Evolutionary conservation across 2,888 invertebrate species (phyloP), one percentile per base, ranked within the genome.

Genomic region (Lottia gigantea): DNA sequence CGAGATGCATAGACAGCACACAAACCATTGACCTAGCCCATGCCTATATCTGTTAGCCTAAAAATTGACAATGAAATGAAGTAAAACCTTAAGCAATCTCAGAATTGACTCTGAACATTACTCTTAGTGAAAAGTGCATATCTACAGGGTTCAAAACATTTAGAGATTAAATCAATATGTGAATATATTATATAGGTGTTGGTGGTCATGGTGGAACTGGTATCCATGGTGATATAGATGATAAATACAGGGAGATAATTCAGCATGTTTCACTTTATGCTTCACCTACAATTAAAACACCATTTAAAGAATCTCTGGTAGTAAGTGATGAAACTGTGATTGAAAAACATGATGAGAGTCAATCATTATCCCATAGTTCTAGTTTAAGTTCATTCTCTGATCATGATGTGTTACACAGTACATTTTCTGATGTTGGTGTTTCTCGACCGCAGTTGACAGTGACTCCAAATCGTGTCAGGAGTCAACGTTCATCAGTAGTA

Each of bases 121-220:
- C n/a, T n/a, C n/a, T n/a, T n/a, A n/a, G n/a, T n/a, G n/a, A n/a
- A n/a, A n/a, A n/a, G n/a, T n/a, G n/a, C n/a, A n/a, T n/a, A n/a
- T n/a, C n/a, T n/a, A n/a, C n/a, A n/a, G n/a, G n/a, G n/a, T n/a
- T n/a, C n/a, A n/a, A n/a, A n/a, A n/a, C n/a, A n/a, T n/a, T n/a
- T n/a, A n/a, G n/a, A 19, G 3, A 19, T n/a, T 15, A 23, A 8
- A 8, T 25, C 19, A 47, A 31, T 66, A 8, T 61, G 55, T 61
- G 26, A 46, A 66, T 19, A 65, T 46, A n/a, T 19, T 26, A 74
- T 75, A 16, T 74, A 87, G 87, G 87, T 68, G 82, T 88, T 23
- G 88, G 88, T 46, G 88, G 88, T n/a, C 88, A 88, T 74, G 88
- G 88, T 19, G 88, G 88, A 2, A 82, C 84, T 40, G 88, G 88